Base-by-base conservation (phyloP, 2,888 invertebrate species). In the Brassicogethes aeneus region DNA sequence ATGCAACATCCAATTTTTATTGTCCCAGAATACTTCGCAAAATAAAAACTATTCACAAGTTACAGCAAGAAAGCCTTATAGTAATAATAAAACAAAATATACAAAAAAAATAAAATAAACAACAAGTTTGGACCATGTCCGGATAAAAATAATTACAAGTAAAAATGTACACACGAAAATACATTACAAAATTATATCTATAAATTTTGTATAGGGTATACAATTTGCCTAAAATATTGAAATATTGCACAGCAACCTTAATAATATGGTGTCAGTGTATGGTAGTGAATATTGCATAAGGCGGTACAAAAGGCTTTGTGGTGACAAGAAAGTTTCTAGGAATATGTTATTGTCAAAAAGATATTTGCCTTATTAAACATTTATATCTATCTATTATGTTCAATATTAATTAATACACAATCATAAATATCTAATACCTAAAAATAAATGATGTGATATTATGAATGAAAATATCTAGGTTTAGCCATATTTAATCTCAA, bases 191-290 rank as follows among this genome's bases (percentile, higher is more conserved):
- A 46, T 36, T 42, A 47, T 34, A 36, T 37, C 33, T 40, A 40
- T 23, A 40, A 39, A 45, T 5, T 23, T 23, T 23, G 23, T 23
- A 23, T 23, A 7, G 5, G n/a, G 23, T 23, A 23, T 23, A 23
- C 23, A 23, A 23, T 23, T n/a, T 23, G 23, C 23, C 23, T 23
- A 23, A 23, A 23, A 23, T 7, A 23, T 23, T 10, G 23, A 43
- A 41, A 55, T 56, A 57, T 57, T 57, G 56, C 57, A 57, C 56
- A 51, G 53, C 53, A 54, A 53, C 53, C 23, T 23, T 23, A 23
- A 23, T 7, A 23, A 10, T 23, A 23, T 23, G 5, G 5, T 23
- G 5, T 10, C 5, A 23, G 5, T 5, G 23, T 23, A 10, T 23
- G 23, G 23, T 23, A 23, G 23, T 23, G 23, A 23, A 23, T 23